phyloP scores from a whole-genome alignment of 2,113 vertebrate species.

The Pedionomus torquatus region DNA sequence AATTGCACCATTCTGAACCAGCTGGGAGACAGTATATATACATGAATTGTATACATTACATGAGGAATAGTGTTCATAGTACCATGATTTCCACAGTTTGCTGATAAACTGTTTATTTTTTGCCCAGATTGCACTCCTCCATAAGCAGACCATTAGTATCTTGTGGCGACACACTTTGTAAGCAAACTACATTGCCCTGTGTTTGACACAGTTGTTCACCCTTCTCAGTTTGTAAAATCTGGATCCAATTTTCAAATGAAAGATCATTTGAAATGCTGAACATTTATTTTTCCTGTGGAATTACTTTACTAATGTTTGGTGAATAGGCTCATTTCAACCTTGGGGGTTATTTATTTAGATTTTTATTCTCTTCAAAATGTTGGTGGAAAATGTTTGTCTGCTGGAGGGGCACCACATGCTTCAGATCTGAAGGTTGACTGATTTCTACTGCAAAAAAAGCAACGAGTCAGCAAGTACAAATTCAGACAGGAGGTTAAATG shows the following conservation, averaged over 20 bases:
- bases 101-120: slow-evolving; percentile 22
- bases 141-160: background rate
- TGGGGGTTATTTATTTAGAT: slow-evolving; percentile 63
- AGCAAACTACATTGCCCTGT: background rate
- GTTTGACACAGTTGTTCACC: slow-evolving; percentile 11
- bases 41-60: background rate
- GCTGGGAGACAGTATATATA: background rate
- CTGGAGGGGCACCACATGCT: slow-evolving; percentile 59
- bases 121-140: background rate
- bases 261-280: slow-evolving; percentile 66
- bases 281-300: slow-evolving; percentile 74
- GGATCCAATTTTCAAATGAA: slow-evolving; percentile 79
- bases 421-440: slow-evolving; percentile 47
- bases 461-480: slow-evolving; percentile 1
- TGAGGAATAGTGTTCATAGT: background rate
- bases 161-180: slow-evolving; percentile 7
- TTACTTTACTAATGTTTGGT: slow-evolving; percentile 55
- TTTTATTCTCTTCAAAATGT: slow-evolving; percentile 65
- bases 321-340: slow-evolving; percentile 48
- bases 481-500: background rate
- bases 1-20: slow-evolving; percentile 35
- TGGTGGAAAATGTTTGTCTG: slow-evolving; percentile 73
- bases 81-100: background rate
- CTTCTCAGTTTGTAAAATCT: slow-evolving; percentile 66
- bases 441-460: slow-evolving; percentile 22